A percentile compares a stretch with the other conserved stretches of the same genome.
These are phyloP conservation scores for Prinia subflava DNA, from an alignment of 2,113 vertebrate genomes.

Conservation along the genomic window DNA sequence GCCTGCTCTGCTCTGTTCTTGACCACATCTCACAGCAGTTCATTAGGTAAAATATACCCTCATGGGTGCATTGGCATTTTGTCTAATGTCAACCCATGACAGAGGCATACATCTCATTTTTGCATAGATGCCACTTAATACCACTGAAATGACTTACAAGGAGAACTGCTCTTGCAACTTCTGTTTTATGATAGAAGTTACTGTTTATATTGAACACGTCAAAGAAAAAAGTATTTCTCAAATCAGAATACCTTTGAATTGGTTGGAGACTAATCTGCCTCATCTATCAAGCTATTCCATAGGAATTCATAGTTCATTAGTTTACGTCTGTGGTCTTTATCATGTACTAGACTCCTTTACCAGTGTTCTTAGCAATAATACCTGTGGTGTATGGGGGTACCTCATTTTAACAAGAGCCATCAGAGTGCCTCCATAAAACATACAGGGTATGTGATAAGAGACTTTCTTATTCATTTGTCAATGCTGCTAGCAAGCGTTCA, in stretches of 20 bases:
- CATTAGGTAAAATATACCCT: no score
- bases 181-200: neutral
- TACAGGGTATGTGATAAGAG: neutral
- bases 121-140: neutral
- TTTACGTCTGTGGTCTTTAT: neutral
- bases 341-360: neutral
- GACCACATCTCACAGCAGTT: no score
- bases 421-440: neutral
- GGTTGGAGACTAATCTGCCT: neutral
- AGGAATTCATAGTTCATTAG: neutral
- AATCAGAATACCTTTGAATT: neutral
- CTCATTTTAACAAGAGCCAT: neutral
- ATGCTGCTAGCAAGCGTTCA: neutral
- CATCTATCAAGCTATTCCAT: neutral
- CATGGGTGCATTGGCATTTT: no score
- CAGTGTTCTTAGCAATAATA: neutral
- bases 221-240: neutral
- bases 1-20: no score
- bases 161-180: neutral
- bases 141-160: neutral
- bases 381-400: neutral
- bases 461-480: neutral
- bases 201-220: neutral
- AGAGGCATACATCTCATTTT: neutral
- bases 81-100: no score